Evolutionary conservation across 2,113 vertebrate genomes (phyloP), one percentile per base, ranked within the genome.

Genomic region (Okapia johnstoni): DNA sequence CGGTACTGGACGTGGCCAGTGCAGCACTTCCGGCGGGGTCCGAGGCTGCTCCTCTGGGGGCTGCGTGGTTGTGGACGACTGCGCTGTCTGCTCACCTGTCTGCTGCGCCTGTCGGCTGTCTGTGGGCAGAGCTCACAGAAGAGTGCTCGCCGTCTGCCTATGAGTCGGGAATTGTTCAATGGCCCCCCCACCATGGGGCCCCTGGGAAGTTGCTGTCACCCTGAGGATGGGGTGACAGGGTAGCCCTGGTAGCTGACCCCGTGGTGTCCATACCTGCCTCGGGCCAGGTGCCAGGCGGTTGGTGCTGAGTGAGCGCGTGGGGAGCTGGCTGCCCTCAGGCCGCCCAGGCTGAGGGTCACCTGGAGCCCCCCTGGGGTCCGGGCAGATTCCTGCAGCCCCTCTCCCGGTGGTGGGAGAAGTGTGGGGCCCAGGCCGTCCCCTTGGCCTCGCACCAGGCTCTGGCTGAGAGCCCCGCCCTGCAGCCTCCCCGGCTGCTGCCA

Each of bases 1-100:
- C 55, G 54, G 30, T 2, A 0, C 61, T 19, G 9, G 36, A 13
- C 1, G 2, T 2, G 6, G 8, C 9, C 5, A 40, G 48, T 33
- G 17, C 25, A 9, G 76, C 46, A 8, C 28, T 88, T 83, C 43
- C 73, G 57, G 17, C 0, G 2, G 52, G 80, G 23, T 15, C 50
- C 70, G 19, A 11, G 36, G 55, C 14, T 48, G 50, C 58, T 86
- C 19, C 15, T 54, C 10, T 5, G 25, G 28, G 6, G 33, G 2
- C 80, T 30, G 21, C 36, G 36, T 36, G 19, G 5, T 30, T 76
- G 17, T 33, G 7, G 13, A 66, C 12, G 25, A 52, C 8, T 21
- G 43, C 2, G 14, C 46, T 3, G 0, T 0, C 28, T 46, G 58
- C 19, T 23, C 50, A 25, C 50, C n/a, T 40, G 1, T n/a, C 30